Evolutionary conservation across 2,888 invertebrate species (phyloP), one percentile per base, ranked within the genome.

Genomic region (Seladonia tumulorum): DNA sequence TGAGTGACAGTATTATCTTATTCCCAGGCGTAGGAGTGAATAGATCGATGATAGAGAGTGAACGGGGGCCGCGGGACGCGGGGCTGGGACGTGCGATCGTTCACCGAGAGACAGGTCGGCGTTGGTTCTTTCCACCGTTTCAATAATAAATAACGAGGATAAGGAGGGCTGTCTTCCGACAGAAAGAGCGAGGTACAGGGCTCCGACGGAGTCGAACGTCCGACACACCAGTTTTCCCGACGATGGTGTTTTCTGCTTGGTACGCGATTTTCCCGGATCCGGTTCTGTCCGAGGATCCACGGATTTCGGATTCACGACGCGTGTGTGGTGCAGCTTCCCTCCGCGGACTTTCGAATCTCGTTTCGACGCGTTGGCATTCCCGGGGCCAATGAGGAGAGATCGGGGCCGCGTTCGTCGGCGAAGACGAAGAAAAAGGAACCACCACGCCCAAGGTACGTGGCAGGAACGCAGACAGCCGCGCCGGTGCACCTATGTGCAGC

Each of bases 381-480:
- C 90, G 87, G 87, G 88, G 89, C 91, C 90, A 92, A 91, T 91
- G 91, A 92, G 90, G 89, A 91, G 92, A 91, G 91, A 92, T 91
- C 91, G 83, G 88, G 53, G 53, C 80, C 85, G 87, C 87, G 90
- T 90, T 87, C 86, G 86, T 80, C 88, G 90, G 79, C 87, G 84
- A 90, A 91, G 90, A 90, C 87, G 90, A 88, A 90, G 91, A 90
- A 91, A 92, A 93, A 92, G 90, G 90, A 90, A 91, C 88, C 90
- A 93, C 93, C 93, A 93, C 93, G 93, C 93, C 93, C 93, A 92
- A 92, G 91, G 89, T 93, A 92, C 92, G 90, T 92, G 92, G 93
- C 92, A 91, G 89, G 91, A 90, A 91, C 91, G 91, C 87, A 87
- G 91, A 82, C 87, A 57, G 76, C 84, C 88, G 87, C 81, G 90